Evolutionary conservation across 2,888 invertebrate species (phyloP).

Genomic region (Idaea aversata): DNA sequence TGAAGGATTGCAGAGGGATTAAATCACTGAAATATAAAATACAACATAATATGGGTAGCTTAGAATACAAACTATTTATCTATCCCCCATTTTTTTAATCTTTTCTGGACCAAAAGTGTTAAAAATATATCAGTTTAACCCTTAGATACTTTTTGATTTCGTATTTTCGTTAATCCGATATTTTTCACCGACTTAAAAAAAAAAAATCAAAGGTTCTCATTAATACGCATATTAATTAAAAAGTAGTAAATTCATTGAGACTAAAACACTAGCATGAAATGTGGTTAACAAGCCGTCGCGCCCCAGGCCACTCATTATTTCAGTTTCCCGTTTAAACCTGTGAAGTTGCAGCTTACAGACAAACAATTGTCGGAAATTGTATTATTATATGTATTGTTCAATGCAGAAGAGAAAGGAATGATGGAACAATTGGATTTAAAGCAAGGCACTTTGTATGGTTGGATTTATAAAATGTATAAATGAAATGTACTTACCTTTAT

Average conservation of each 20-base stretch:
- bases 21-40: no score
- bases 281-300: slow-evolving; percentile 6
- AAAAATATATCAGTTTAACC: not conserved
- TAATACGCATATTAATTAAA: not conserved
- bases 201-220: no score
- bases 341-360: slow-evolving; percentile 9
- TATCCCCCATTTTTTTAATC: no score
- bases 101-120: not conserved
- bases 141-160: not conserved
- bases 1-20: no score
- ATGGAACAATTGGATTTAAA: not conserved
- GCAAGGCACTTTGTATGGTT: not conserved
- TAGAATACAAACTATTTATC: no score
- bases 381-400: not conserved
- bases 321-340: slow-evolving; percentile 39
- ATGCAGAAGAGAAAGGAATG: not conserved
- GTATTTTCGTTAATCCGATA: not conserved
- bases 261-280: not conserved
- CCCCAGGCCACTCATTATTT: slow-evolving; percentile 46
- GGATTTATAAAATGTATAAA: not conserved
- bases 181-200: not conserved
- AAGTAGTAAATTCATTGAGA: no score
- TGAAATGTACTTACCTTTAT: no score
- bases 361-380: not conserved
- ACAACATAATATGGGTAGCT: no score